phyloP scores from a whole-genome alignment of 1,140 invertebrate species.

The Dolichoris vasculosae region DNA sequence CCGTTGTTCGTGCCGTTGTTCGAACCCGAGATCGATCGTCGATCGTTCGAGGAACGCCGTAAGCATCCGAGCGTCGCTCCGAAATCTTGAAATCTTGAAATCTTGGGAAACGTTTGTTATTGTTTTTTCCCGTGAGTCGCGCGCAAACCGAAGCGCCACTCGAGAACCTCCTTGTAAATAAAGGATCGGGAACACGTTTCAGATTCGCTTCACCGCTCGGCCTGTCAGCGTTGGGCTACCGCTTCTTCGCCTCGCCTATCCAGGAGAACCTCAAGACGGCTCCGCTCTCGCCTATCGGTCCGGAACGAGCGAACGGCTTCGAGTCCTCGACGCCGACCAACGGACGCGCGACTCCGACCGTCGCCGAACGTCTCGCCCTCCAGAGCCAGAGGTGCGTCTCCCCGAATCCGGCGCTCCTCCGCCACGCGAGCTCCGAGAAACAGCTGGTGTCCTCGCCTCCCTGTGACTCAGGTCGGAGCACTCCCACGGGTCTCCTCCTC shows the following conservation, averaged over 20 bases:
- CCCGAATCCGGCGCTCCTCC: conserved; percentile 37
- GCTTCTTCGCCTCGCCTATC: conserved; percentile 67
- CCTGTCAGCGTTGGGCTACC: conserved; percentile 68
- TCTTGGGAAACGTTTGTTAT: too few species aligned
- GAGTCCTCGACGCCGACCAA: conserved; percentile 65
- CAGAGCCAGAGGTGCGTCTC: conserved; percentile 57
- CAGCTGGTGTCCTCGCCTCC: background rate
- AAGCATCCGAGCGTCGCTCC: too few species aligned
- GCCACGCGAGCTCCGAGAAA: conserved; percentile 26
- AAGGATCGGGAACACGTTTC: background rate
- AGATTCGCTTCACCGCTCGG: conserved; percentile 68
- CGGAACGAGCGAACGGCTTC: conserved; percentile 60
- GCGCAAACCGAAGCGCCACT: too few species aligned
- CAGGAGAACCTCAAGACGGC: conserved; percentile 58
- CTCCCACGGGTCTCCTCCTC: conserved; percentile 71
- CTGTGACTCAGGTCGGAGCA: conserved; percentile 59
- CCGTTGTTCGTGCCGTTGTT: too few species aligned
- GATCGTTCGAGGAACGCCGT: too few species aligned
- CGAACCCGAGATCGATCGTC: too few species aligned
- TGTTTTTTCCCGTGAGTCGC: too few species aligned
- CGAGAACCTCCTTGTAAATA: background rate
- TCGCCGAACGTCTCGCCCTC: conserved; percentile 62
- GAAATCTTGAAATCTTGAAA: too few species aligned
- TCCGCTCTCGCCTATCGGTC: conserved; percentile 67
- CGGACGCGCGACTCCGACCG: conserved; percentile 55